Base-by-base conservation (phyloP, 1,140 invertebrate species). In the Drosophila sproati region DNA sequence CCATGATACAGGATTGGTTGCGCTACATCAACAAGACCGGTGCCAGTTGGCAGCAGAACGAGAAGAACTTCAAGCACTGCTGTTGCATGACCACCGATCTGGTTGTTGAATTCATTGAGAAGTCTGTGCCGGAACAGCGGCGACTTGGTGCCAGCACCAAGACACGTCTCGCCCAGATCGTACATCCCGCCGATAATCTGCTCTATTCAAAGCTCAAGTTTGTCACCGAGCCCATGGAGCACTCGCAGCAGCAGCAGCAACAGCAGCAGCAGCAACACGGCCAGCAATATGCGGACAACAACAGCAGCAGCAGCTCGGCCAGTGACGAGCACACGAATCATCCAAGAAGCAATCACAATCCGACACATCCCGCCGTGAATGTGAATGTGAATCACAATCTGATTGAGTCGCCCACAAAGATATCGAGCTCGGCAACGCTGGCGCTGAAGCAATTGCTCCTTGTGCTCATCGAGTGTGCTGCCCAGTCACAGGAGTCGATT, bases 1-100 rank as follows among this genome's bases (percentile, higher is more conserved):
- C 98, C 0, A 97, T 96, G 93, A 95, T 98, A 8, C 98, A 98
- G 93, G 95, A 96, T 75, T 98, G 98, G 98, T 91, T 98, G 51
- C 94, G 97, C 6, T 96, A 96, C 87, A 95, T 96, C 57, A 94
- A 95, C 66, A 94, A 95, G 68, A 94, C 95, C 2, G 94, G 94
- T 76, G 94, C 94, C 75, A 94, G 95, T 39, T 96, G 95, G 95
- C 95, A 96, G 77, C 94, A 95, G 48, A 95, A 96, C 73, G 96
- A 96, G 76, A 95, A 96, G 47, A 98, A 98, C 92, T 98, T 98
- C 83, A 98, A 98, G 90, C 97, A 98, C 83, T 98, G 97, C 82
- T 98, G 97, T 91, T 98, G 98, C 8, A 95, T 98, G 80, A 96
- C 96, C 31, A 97, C 97, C 3, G 98, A 98, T 89, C 93, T 98